Percentiles rank a stretch among this genome's conserved stretches.
Conservation (phyloP, 2,797 vertebrate species). For the Pteronotus mesoamericanus region DNA sequence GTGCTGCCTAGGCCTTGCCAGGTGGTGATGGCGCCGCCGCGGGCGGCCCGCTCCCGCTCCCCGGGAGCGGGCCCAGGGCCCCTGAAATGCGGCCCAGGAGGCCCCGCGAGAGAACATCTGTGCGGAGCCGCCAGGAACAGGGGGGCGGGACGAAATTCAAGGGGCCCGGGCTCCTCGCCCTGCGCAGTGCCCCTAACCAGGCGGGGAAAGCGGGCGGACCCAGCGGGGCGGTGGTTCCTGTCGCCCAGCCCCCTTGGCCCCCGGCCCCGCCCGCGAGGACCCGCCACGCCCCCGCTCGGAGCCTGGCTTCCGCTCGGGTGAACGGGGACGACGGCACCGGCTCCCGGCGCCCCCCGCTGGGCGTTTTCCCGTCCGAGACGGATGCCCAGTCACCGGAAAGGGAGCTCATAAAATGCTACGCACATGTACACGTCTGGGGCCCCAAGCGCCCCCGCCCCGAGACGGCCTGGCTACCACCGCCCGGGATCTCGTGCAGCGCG, state of each 20-base stretch:
- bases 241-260: not conserved
- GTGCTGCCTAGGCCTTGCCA: not conserved
- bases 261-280: not conserved
- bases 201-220: not conserved
- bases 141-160: not conserved
- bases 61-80: not conserved
- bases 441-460: too few species aligned
- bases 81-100: not conserved
- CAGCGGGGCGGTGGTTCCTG: not conserved
- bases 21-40: not conserved
- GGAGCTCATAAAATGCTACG: not conserved
- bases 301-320: not conserved
- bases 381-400: fast-evolving
- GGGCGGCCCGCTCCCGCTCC: not conserved
- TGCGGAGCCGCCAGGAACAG: not conserved
- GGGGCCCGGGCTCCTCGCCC: not conserved
- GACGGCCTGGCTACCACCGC: not conserved
- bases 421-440: not conserved
- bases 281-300: fast-evolving
- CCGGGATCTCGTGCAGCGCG: not conserved
- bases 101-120: not conserved
- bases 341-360: not conserved
- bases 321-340: not conserved
- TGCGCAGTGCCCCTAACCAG: fast-evolving
- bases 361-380: not conserved